Percentiles rank a stretch among this genome's conserved stretches.
phyloP scores from a whole-genome alignment of 2,888 invertebrate genomes.

The Epirrita christyi region DNA sequence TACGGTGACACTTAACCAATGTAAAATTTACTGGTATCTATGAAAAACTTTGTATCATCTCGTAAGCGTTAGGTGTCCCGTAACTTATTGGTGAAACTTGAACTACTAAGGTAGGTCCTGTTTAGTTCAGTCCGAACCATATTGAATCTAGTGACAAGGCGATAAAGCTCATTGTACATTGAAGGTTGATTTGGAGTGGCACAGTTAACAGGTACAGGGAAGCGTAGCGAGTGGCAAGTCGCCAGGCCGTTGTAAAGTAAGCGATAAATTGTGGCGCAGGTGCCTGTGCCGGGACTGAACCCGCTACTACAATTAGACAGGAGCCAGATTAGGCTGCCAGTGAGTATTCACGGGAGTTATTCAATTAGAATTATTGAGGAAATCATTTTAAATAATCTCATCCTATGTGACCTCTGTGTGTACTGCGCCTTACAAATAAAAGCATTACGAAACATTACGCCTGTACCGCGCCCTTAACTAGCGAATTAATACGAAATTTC shows the following conservation, averaged over 20 bases:
- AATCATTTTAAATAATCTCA: not conserved
- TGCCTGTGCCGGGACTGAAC: constrained; percentile 43
- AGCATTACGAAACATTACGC: too few species aligned
- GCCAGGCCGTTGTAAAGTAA: constrained; percentile 63
- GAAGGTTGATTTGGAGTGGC: constrained; percentile 1
- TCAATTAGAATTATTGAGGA: constrained; percentile 3
- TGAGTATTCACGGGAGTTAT: constrained; percentile 15
- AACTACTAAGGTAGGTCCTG: too few species aligned
- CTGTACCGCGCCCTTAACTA: not conserved
- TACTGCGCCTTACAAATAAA: too few species aligned
- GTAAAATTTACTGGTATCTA: too few species aligned
- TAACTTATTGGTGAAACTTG: too few species aligned
- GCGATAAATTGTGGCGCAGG: constrained; percentile 61
- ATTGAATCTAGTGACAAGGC: not conserved
- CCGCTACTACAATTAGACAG: constrained; percentile 26
- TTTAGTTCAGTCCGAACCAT: not conserved
- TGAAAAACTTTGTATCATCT: too few species aligned
- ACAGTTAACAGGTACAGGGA: constrained; percentile 29
- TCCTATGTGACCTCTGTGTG: not conserved
- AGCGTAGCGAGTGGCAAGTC: constrained; percentile 53
- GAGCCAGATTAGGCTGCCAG: constrained; percentile 23
- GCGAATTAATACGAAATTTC: constrained; percentile 7
- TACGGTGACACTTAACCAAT: too few species aligned
- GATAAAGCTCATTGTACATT: not conserved
- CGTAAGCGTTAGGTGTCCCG: too few species aligned